Evolutionary conservation across 2,888 invertebrate species (phyloP).

Genomic region (Ectemnius continuus): DNA sequence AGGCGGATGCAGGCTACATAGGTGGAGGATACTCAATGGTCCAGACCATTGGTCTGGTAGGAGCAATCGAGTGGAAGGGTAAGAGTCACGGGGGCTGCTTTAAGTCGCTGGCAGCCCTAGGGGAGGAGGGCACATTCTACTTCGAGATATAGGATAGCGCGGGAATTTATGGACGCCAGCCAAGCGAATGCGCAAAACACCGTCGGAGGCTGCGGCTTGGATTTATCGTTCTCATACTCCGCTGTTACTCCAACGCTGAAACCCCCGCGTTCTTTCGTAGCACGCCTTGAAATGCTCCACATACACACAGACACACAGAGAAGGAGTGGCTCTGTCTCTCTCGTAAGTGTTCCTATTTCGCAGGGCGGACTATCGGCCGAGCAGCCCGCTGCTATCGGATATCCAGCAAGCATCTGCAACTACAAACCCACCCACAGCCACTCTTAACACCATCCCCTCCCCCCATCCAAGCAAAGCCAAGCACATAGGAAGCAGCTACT

Average conservation of each 20-base stretch:
- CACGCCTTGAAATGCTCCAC: too few relatives aligned
- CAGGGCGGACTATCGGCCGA: too few relatives aligned
- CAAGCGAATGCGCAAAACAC: constrained; percentile 73
- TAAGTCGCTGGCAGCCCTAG: constrained; percentile 26
- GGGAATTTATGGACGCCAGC: constrained; percentile 70
- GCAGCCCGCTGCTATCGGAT: too few relatives aligned
- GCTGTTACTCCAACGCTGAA: constrained; percentile 57
- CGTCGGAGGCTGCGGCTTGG: constrained; percentile 62
- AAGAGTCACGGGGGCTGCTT: constrained; percentile 26
- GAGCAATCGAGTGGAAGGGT: constrained; percentile 7
- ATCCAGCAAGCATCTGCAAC: too few relatives aligned
- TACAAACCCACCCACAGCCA: too few relatives aligned
- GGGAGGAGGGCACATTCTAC: constrained; percentile 30
- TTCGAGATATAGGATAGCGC: constrained; percentile 38
- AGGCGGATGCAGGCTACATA: too few relatives aligned
- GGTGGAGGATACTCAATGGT: too few relatives aligned
- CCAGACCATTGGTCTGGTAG: too few relatives aligned
- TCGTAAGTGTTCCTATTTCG: too few relatives aligned
- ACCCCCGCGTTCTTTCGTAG: constrained; percentile 31
- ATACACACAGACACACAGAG: too few relatives aligned
- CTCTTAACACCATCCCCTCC: too few relatives aligned
- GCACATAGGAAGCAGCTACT: constrained; percentile 52
- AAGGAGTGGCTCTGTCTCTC: too few relatives aligned
- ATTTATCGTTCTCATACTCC: constrained; percentile 69
- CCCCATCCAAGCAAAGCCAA: constrained; percentile 5